Evolutionary conservation across 1,140 invertebrate genomes (phyloP), one percentile per base, ranked within the genome.

Genomic region (Anastrepha ludens): DNA sequence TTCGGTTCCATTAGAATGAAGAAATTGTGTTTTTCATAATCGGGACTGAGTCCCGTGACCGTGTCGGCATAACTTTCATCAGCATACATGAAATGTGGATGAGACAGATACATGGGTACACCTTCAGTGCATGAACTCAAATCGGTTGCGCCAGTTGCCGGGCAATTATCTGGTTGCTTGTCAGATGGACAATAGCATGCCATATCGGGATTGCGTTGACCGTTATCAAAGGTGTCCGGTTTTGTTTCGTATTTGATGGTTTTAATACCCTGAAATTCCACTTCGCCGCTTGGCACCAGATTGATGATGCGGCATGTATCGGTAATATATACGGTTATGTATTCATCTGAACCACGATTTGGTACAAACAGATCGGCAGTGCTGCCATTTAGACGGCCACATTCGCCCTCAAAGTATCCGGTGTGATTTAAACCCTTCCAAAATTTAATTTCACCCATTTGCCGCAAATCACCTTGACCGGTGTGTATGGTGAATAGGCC

Each of bases 11-110:
- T 91, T 29, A 95, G 93, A 64, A 98, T 94, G 70, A 93, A 94
- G 90, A 97, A 96, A 88, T 95, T 94, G 90, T 98, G 97, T 88
- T 95, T 94, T 0, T 95, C 93, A 74, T 95, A 94, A 87, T 96
- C 91, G 0, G 98, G 97, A 0, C 94, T 88, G 92, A 98, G 93
- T 78, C 97, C 97, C 1, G 93, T 91, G 6, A 98, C 95, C 4
- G 93, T 92, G 2, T 95, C 88, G 8, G 90, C 89, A 85, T 97
- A 96, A 88, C 93, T 95, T 0, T 95, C 93, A 92, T 98, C 97
- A 0, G 96, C 97, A 88, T 96, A 94, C 91, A 97, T 96, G 94
- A 98, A 98, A 93, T 98, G 97, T 0, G 98, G 97, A 86, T 96
- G 95, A 2, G 97, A 98, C 29, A 98, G 93, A 90, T 96, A 97